Percentiles rank a stretch among this genome's conserved stretches.
These are phyloP conservation scores for Phalacrocorax pelagicus DNA, from an alignment of 2,113 vertebrate genomes.

Conservation along the genomic window DNA sequence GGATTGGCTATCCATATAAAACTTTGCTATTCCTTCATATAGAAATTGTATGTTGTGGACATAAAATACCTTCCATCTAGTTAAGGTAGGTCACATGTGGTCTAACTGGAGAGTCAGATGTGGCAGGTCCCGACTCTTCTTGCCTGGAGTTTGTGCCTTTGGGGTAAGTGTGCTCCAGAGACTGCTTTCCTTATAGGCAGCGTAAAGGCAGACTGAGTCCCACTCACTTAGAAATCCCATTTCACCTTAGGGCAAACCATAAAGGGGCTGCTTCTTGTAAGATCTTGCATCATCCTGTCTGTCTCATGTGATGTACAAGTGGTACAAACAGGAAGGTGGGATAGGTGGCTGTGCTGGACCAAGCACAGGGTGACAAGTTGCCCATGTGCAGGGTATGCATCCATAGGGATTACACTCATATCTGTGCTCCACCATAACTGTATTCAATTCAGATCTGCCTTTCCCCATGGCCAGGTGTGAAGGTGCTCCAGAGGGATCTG, in stretches of 20 bases:
- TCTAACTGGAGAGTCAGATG: background rate
- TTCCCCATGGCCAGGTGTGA: background rate
- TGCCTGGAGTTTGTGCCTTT: background rate
- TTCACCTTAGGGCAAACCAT: background rate
- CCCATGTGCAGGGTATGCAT: background rate
- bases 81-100: background rate
- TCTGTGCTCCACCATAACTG: fast-evolving
- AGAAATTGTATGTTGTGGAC: background rate
- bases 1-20: background rate
- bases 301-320: background rate
- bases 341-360: background rate
- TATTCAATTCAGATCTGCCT: background rate
- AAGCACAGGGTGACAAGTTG: background rate
- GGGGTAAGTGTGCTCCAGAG: background rate
- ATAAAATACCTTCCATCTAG: background rate
- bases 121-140: background rate
- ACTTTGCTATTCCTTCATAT: background rate
- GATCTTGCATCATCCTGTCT: background rate
- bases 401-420: fast-evolving
- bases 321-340: background rate
- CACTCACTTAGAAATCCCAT: background rate
- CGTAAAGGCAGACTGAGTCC: fast-evolving
- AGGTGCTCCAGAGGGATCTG: background rate
- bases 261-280: background rate
- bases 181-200: background rate